Base-by-base conservation (phyloP, 2,113 vertebrate genomes). In the Ptilorrhoa leucosticta region DNA sequence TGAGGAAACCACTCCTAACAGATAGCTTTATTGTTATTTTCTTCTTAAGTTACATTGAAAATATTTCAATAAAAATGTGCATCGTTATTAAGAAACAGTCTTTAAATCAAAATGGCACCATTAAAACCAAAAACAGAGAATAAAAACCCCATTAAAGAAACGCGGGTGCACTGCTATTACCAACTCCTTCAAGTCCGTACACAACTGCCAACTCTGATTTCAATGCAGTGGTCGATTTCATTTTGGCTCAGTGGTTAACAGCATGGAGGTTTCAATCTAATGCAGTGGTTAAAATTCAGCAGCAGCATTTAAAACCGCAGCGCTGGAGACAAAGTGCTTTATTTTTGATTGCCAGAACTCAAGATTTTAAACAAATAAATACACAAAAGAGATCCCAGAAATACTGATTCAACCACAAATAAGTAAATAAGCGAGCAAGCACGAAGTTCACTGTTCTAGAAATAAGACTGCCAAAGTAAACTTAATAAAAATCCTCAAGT, bases 241-340 rank as follows among this genome's bases (percentile, higher is more conserved):
- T 97, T 97, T 98, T 98, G 98, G 97, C 97, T 98, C 98, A 98
- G 96, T 97, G 97, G 97, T 98, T 98, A 98, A 98, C 98, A 98
- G 97, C 97, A 98, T 97, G 98, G 85, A 98, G 96, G 97, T 96
- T 98, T 97, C 97, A 98, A 97, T 97, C 97, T 98, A 98, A 98
- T 97, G 97, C 96, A 97, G 96, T 97, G 95, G 97, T 98, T 98
- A 98, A 98, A 98, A 98, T 98, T 98, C 97, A 98, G 95, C 77
- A 97, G 97, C 96, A 97, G 96, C 94, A 98, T 96, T 96, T 96
- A 97, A 96, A 97, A 97, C 94, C 16, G 83, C 94, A 83, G 96
- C 2, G 8, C 83, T 94, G 79, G 93, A 98, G 95, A 96, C 90
- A 97, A 98, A 98, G 97, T n/a, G 63, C 89, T 94, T 94, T 95